These are phyloP conservation scores for Pocillopora grandis DNA, from an alignment of 92 coral and sea anemone species.

Conservation along the genomic window DNA sequence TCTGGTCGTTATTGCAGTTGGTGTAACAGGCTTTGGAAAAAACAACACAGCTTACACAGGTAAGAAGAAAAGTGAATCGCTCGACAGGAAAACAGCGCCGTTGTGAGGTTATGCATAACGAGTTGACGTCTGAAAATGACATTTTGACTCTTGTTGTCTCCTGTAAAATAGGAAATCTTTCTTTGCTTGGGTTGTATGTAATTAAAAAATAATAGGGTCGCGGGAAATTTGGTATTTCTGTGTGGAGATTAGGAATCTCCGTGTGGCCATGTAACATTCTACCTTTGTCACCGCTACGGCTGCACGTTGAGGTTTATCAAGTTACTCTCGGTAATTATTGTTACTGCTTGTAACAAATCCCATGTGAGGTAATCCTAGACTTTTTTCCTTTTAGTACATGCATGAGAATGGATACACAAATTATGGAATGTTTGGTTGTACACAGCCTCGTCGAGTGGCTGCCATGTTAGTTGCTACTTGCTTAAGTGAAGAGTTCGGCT, in stretches of 20 bases:
- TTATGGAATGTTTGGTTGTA: conserved; percentile 97
- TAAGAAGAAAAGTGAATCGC: conserved; percentile 5
- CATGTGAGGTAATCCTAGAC: background rate
- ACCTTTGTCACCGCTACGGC: too few species aligned
- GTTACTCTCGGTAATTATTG: background rate
- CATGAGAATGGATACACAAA: conserved; percentile 99
- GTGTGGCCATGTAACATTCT: too few species aligned
- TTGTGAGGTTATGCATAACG: too few species aligned
- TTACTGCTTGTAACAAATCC: background rate
- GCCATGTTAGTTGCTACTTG: conserved; percentile 99
- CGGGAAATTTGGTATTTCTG: too few species aligned
- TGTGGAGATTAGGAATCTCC: too few species aligned
- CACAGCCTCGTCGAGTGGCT: conserved; percentile 98
- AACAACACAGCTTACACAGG: conserved; percentile 96
- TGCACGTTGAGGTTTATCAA: too few species aligned
- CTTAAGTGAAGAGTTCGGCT: conserved; percentile 92
- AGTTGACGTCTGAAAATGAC: too few species aligned
- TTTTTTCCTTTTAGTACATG: conserved; percentile 65
- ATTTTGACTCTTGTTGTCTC: too few species aligned
- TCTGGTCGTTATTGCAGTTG: conserved; percentile 89
- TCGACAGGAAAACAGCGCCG: too few species aligned
- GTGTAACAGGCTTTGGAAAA: conserved; percentile 98
- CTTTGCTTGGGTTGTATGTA: too few species aligned
- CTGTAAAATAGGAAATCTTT: too few species aligned
- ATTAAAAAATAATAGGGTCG: too few species aligned